Conservation (phyloP, 2,797 vertebrate species). For the Thripadectes ignobilis region DNA sequence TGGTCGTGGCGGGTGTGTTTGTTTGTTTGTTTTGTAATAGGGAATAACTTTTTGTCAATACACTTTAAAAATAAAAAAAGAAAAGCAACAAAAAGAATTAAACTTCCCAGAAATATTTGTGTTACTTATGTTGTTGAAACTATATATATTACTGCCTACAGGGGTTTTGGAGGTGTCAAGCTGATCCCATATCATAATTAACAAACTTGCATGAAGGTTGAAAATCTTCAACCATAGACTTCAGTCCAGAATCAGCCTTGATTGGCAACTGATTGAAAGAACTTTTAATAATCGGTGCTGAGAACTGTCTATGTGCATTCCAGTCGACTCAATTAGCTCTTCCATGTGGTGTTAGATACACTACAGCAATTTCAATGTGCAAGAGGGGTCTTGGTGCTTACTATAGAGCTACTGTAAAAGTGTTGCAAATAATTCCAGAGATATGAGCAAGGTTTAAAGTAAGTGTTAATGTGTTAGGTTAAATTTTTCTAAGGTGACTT, state of each 20-base stretch:
- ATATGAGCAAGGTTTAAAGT: not conserved
- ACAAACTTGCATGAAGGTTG: not conserved
- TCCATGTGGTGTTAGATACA: not conserved
- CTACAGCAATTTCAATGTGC: not conserved
- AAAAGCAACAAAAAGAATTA: fast-evolving
- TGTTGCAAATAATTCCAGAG: not conserved
- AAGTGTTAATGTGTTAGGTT: not conserved
- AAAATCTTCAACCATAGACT: not conserved
- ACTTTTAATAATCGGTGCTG: not conserved
- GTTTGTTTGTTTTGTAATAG: not conserved
- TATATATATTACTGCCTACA: not conserved
- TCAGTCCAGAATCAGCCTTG: not conserved
- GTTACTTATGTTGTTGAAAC: not conserved
- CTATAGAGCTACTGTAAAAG: not conserved
- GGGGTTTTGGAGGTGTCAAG: not conserved
- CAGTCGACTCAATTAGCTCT: not conserved
- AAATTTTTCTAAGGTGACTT: not conserved
- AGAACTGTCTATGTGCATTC: not conserved
- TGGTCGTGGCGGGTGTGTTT: not conserved
- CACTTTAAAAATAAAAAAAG: not conserved
- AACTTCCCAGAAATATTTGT: not conserved
- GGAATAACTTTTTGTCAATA: not conserved
- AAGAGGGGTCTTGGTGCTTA: not conserved
- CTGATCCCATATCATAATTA: not conserved
- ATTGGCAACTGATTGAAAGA: not conserved